These are phyloP conservation scores for Calypte anna DNA, from an alignment of 2,113 vertebrate genomes.

Conservation along the genomic window DNA sequence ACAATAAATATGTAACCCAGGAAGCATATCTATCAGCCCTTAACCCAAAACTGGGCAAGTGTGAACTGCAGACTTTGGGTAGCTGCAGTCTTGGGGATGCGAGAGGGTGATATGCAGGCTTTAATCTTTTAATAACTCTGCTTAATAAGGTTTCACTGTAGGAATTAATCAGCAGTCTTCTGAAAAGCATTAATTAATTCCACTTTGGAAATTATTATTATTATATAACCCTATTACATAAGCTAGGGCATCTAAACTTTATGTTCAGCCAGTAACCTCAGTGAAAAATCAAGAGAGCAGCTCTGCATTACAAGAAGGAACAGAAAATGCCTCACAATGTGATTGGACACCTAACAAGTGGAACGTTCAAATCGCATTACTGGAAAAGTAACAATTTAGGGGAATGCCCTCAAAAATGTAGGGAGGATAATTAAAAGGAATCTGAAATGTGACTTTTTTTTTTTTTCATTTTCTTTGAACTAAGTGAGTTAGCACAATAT, in stretches of 20 bases:
- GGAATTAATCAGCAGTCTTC: neutral
- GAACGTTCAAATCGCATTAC: constrained; percentile 3
- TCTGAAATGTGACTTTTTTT: neutral
- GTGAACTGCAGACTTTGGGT: neutral
- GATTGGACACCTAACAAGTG: neutral
- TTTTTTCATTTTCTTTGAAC: constrained; percentile 56
- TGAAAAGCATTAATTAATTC: constrained; percentile 41
- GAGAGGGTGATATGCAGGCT: constrained; percentile 1
- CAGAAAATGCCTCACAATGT: neutral
- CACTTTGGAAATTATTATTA: neutral
- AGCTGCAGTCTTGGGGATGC: neutral
- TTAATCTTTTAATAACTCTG: constrained; percentile 60
- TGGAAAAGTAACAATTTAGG: neutral
- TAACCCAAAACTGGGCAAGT: neutral
- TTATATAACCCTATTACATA: constrained; percentile 14
- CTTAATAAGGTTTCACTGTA: constrained; percentile 1
- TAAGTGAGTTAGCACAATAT: constrained; percentile 39
- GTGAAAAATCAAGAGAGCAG: neutral
- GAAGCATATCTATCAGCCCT: neutral
- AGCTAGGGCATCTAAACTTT: neutral
- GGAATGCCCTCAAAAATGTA: constrained; percentile 63
- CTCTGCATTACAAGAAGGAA: neutral
- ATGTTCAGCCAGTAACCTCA: neutral
- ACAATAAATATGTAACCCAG: neutral
- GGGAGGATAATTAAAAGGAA: constrained; percentile 75